Conservation (phyloP, 1,140 invertebrate genomes). For the Pissodes strobi region DNA sequence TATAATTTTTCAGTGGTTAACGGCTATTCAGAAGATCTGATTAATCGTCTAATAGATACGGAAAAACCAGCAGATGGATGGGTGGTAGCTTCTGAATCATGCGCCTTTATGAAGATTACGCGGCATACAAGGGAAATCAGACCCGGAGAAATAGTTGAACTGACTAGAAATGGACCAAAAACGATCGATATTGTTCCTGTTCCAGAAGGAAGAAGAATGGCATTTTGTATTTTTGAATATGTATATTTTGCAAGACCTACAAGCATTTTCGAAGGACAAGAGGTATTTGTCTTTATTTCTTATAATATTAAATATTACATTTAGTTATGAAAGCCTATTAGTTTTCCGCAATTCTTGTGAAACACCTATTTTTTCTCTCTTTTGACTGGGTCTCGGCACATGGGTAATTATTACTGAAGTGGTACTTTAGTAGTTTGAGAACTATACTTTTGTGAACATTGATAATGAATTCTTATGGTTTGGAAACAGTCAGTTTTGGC, state of each 20-base stretch:
- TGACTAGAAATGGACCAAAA: slow-evolving; percentile 80
- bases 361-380: too few species aligned
- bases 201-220: slow-evolving; percentile 71
- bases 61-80: slow-evolving; percentile 71
- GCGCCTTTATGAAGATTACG: slow-evolving; percentile 88
- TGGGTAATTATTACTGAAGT: too few species aligned
- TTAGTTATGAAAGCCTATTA: too few species aligned
- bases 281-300: slow-evolving; percentile 55
- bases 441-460: too few species aligned
- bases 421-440: too few species aligned
- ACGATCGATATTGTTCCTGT: slow-evolving; percentile 83
- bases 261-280: slow-evolving; percentile 89
- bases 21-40: slow-evolving; percentile 45
- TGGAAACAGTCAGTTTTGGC: too few species aligned
- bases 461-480: too few species aligned
- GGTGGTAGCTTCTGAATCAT: slow-evolving; percentile 96
- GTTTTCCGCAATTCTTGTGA: too few species aligned
- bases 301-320: too few species aligned
- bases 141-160: slow-evolving; percentile 93
- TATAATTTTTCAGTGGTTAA: slow-evolving; percentile 47
- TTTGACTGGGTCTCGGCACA: too few species aligned
- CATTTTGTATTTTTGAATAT: slow-evolving; percentile 99
- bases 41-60: slow-evolving; percentile 11
- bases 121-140: slow-evolving; percentile 83
- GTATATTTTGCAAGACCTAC: slow-evolving; percentile 97